Evolutionary conservation across 2,888 invertebrate species (phyloP).

Genomic region (Eilema caniola): DNA sequence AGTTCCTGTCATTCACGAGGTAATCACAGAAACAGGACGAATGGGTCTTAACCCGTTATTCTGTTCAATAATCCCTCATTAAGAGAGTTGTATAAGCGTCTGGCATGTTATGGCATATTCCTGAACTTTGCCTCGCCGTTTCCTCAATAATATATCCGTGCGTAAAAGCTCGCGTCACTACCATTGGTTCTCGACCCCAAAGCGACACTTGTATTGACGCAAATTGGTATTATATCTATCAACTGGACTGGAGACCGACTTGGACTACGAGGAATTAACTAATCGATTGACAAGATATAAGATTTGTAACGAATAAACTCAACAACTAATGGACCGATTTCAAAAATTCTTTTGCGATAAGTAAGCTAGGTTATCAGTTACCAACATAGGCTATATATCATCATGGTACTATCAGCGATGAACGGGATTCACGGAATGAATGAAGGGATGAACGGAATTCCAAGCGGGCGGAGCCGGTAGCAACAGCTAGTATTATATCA

Average conservation of each 20-base stretch:
- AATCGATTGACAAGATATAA: too few relatives aligned
- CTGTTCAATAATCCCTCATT: conserved; percentile 69
- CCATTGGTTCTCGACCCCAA: conserved; percentile 47
- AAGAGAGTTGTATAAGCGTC: conserved; percentile 69
- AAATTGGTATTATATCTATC: background rate
- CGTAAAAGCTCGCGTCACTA: conserved; percentile 48
- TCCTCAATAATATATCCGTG: conserved; percentile 70
- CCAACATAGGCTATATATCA: too few relatives aligned
- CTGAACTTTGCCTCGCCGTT: conserved; percentile 55
- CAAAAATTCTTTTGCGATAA: too few relatives aligned
- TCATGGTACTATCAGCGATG: too few relatives aligned
- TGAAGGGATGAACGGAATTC: too few relatives aligned
- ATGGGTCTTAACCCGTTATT: conserved; percentile 41
- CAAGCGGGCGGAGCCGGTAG: too few relatives aligned
- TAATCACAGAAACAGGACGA: conserved; percentile 56
- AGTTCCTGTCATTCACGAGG: conserved; percentile 62
- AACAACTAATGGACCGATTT: too few relatives aligned
- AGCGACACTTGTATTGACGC: background rate
- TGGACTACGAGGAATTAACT: background rate
- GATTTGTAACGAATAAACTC: too few relatives aligned
- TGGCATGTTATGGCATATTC: conserved; percentile 70
- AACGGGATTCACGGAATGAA: too few relatives aligned
- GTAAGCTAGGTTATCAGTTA: too few relatives aligned
- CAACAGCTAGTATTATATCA: too few relatives aligned
- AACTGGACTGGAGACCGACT: too few relatives aligned